These are phyloP conservation scores for Chanos chanos DNA, from an alignment of 2,797 vertebrate species.

Conservation along the genomic window DNA sequence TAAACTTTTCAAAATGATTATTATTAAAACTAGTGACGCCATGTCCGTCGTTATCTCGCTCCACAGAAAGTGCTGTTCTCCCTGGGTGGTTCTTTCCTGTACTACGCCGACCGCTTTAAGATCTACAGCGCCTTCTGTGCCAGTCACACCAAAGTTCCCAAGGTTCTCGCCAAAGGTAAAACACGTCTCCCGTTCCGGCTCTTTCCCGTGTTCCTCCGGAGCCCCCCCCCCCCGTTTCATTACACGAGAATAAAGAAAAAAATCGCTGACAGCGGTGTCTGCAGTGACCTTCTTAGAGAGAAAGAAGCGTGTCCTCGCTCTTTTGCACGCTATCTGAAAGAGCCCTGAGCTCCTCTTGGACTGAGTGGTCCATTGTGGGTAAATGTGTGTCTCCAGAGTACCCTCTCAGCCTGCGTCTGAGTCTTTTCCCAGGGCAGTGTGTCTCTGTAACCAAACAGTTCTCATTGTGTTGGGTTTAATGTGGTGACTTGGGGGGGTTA, in stretches of 20 bases:
- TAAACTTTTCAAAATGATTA: background rate
- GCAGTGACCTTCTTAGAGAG: background rate
- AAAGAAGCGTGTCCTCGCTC: background rate
- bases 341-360: too few relatives aligned
- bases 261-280: too few relatives aligned
- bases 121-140: conserved; percentile 98
- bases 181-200: background rate
- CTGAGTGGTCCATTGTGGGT: background rate
- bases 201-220: too few relatives aligned
- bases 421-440: background rate
- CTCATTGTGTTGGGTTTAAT: too few relatives aligned
- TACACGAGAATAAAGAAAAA: too few relatives aligned
- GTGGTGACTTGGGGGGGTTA: too few relatives aligned
- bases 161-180: conserved; percentile 94
- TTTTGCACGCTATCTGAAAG: too few relatives aligned
- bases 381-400: background rate
- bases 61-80: conserved; percentile 94
- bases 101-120: conserved; percentile 97
- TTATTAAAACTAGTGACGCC: background rate
- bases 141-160: conserved; percentile 96
- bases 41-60: background rate
- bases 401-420: background rate
- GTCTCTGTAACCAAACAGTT: background rate
- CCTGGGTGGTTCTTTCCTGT: conserved; percentile 94
- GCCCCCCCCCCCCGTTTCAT: too few relatives aligned